A percentile compares a stretch with the other conserved stretches of the same genome.
Evolutionary conservation across 2,888 invertebrate genomes (phyloP).

Genomic region (Heliconius cydno): DNA sequence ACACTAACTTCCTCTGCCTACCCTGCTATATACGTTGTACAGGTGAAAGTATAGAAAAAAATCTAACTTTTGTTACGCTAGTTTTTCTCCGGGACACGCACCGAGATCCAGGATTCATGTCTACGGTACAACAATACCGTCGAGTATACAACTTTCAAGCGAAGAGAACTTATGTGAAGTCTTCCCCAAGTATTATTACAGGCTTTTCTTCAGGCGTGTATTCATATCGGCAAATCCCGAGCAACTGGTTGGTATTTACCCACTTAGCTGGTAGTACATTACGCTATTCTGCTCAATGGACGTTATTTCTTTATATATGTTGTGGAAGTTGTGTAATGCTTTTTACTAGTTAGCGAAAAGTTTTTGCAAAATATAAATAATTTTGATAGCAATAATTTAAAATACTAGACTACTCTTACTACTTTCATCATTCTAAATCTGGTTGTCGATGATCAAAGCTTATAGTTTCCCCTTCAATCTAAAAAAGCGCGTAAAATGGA

Average conservation of each 20-base stretch:
- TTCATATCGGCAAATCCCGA: conserved; percentile 31
- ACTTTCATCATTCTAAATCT: too few relatives aligned
- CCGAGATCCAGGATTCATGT: conserved; percentile 33
- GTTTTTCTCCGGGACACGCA: conserved; percentile 28
- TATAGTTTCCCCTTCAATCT: too few relatives aligned
- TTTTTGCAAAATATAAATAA: background rate
- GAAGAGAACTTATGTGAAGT: conserved; percentile 52
- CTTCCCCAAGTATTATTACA: conserved; percentile 51
- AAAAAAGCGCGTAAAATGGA: too few relatives aligned
- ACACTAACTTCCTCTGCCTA: background rate
- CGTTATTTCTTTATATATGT: background rate
- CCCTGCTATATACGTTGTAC: background rate
- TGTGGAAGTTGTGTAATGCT: background rate
- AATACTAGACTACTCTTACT: too few relatives aligned
- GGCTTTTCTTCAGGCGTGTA: conserved; percentile 38
- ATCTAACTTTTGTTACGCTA: background rate
- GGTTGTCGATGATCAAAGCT: too few relatives aligned
- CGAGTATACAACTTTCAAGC: conserved; percentile 52
- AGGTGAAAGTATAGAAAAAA: background rate
- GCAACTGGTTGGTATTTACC: conserved; percentile 29
- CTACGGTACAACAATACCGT: conserved; percentile 49
- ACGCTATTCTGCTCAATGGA: background rate
- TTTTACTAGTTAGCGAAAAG: background rate
- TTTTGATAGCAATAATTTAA: background rate
- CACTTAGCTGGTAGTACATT: background rate